phyloP scores from a whole-genome alignment of 2,797 vertebrate genomes.

The Balearica regulorum region DNA sequence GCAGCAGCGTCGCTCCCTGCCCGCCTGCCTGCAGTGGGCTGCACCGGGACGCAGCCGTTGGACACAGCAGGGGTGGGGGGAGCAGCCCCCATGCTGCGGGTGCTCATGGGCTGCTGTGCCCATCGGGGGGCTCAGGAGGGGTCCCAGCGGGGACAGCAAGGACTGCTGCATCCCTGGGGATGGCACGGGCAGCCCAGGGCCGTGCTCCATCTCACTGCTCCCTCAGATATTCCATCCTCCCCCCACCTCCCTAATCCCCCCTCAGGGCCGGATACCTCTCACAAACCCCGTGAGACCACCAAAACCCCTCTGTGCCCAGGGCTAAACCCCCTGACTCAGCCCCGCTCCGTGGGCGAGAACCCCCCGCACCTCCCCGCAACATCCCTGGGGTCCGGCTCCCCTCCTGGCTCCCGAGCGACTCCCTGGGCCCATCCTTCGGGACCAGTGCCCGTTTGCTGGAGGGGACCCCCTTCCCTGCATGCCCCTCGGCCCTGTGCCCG shows the following conservation, averaged over 20 bases:
- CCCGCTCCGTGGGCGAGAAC: background rate
- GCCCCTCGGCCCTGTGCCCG: rapidly evolving
- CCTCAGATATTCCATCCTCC: background rate
- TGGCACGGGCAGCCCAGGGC: rapidly evolving
- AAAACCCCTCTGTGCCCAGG: background rate
- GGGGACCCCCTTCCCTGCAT: background rate
- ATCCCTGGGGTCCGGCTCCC: background rate
- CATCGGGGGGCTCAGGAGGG: background rate
- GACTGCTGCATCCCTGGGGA: too few relatives aligned
- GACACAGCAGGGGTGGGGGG: rapidly evolving
- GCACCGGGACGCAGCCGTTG: background rate
- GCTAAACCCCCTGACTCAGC: too few relatives aligned
- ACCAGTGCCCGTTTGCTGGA: rapidly evolving
- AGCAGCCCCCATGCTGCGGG: background rate
- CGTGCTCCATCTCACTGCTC: background rate
- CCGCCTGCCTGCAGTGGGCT: background rate
- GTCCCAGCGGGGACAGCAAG: background rate
- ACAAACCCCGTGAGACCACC: background rate
- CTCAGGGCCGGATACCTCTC: background rate
- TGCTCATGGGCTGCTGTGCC: background rate
- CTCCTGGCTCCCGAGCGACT: background rate
- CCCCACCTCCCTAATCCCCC: rapidly evolving
- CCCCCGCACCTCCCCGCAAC: rapidly evolving
- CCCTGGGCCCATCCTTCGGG: background rate
- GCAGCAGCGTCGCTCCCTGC: background rate